Percentiles rank a stretch among this genome's conserved stretches.
phyloP scores from a whole-genome alignment of 2,888 invertebrate species.

The Drosophila seclusa region DNA sequence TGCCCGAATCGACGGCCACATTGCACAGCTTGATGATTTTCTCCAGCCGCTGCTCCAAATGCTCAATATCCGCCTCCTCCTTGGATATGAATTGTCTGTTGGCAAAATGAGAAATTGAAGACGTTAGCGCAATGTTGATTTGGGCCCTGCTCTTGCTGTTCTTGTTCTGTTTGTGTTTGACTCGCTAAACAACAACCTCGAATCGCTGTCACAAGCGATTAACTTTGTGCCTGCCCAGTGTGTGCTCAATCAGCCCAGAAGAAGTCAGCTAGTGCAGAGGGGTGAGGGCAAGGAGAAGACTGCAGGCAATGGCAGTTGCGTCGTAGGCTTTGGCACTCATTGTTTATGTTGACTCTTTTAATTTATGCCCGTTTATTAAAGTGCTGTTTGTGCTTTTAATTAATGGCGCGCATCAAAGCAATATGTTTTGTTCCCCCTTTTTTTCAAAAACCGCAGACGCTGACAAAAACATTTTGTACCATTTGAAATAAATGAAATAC shows the following conservation, averaged over 20 bases:
- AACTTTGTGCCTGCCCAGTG: constrained; percentile 37
- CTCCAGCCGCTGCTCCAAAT: constrained; percentile 94
- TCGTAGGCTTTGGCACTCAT: constrained; percentile 27
- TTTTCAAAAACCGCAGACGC: constrained; percentile 6
- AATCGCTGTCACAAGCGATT: constrained; percentile 50
- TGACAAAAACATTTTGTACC: background rate
- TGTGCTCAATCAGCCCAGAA: constrained; percentile 41
- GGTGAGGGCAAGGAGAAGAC: background rate
- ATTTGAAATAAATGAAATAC: background rate
- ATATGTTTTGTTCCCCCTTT: background rate
- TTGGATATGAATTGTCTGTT: constrained; percentile 93
- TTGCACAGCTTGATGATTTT: constrained; percentile 96
- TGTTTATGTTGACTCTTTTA: constrained; percentile 67
- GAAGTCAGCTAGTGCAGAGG: constrained; percentile 12
- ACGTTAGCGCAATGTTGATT: constrained; percentile 50
- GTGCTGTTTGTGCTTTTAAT: constrained; percentile 57
- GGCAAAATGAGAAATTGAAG: constrained; percentile 38
- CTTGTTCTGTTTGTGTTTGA: constrained; percentile 15
- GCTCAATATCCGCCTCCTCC: constrained; percentile 94
- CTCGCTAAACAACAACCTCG: constrained; percentile 42
- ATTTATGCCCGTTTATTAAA: constrained; percentile 65
- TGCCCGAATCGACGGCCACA: constrained; percentile 95
- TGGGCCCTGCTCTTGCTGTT: background rate
- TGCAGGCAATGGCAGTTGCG: constrained; percentile 15
- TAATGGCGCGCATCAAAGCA: constrained; percentile 29